Evolutionary conservation across 2,113 vertebrate species (phyloP), one percentile per base, ranked within the genome.

Genomic region (Pseudorhombus dupliciocellatus): DNA sequence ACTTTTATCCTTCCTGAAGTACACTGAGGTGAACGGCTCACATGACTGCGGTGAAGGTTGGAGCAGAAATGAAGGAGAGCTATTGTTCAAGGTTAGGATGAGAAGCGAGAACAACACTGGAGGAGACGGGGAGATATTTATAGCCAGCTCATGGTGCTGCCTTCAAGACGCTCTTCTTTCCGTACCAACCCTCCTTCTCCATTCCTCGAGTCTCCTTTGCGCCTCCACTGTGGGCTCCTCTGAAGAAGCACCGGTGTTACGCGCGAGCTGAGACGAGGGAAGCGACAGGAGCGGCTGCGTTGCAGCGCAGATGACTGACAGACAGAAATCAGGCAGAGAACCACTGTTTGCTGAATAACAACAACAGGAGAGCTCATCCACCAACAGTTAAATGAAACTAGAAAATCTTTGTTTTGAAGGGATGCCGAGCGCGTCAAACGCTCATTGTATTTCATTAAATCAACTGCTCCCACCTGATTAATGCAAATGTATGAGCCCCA

Each of bases 111-210:
- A 65, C 67, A 60, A 60, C 56, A 44, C 60, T 56, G 68, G 65
- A 77, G 69, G 80, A 83, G 73, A 78, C 14, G 57, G 61, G 24
- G 30, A 79, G 73, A 77, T 91, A 91, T 90, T 89, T 90, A 87
- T 90, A 93, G 91, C 62, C 10, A 7, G 57, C 77, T 80, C 86
- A 54, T 52, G 58, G 64, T n/a, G 46, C 73, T 60, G 70, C 62
- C 79, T 86, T 75, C 71, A 40, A 65, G 73, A 75, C 9, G 34
- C 73, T 66, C 34, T 80, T 69, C 46, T n/a, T 48, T 20, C 9
- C 9, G 7, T n/a, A 53, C 24, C 63, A 60, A 53, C 26, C 46
- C 60, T 22, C 31, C 68, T 31, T 44, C 65, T 66, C 12, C 1
- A 54, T 60, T 69, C 50, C n/a, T 77, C 56, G 50, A 42, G 58